phyloP scores from a whole-genome alignment of 2,797 vertebrate species.

The Smutsia gigantea region DNA sequence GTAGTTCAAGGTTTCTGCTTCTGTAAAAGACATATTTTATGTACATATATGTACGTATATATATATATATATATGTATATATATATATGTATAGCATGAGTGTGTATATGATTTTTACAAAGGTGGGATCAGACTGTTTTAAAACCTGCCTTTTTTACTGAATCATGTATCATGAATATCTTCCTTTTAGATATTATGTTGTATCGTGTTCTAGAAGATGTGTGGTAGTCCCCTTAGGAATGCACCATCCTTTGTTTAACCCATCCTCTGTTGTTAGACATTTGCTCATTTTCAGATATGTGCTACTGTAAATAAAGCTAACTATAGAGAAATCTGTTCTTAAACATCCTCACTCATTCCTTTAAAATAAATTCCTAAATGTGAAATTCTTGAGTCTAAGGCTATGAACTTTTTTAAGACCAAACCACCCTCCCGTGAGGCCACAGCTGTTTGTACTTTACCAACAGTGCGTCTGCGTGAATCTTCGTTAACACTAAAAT shows the following conservation, averaged over 20 bases:
- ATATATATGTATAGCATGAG: no score
- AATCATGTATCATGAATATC: not conserved
- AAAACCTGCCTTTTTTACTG: not conserved
- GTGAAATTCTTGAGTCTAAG: not conserved
- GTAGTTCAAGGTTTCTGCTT: not conserved
- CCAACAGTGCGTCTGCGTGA: not conserved
- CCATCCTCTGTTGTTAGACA: not conserved
- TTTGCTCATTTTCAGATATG: not conserved
- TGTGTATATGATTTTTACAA: not conserved
- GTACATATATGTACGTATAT: no score
- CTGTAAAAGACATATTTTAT: not conserved
- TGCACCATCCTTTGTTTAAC: not conserved
- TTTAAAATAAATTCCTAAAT: constrained; percentile 26
- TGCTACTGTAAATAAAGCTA: not conserved
- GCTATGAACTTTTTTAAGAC: constrained; percentile 8
- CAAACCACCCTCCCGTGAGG: not conserved
- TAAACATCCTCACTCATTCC: not conserved
- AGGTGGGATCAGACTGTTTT: not conserved
- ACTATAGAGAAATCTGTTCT: not conserved
- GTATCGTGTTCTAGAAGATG: not conserved
- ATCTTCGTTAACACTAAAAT: not conserved
- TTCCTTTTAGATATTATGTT: not conserved
- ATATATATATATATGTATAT: no score
- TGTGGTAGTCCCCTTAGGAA: not conserved
- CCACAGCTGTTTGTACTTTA: not conserved